Base-by-base conservation (phyloP, 2,888 invertebrate species). In the Dioctria linearis region DNA sequence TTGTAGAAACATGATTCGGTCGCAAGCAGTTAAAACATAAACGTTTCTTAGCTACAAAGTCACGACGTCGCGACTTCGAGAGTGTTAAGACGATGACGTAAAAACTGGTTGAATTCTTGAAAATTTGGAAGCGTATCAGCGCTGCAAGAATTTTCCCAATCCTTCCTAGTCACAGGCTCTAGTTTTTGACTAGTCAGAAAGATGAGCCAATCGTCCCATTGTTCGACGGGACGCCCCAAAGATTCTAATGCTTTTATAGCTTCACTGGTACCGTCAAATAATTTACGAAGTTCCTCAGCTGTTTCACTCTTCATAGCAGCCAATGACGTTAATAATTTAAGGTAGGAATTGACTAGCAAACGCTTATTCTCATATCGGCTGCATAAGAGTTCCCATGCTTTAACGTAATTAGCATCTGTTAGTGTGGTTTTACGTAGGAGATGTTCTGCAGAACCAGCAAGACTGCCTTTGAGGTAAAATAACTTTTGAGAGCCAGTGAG, bases 321-420 rank as follows among this genome's bases (percentile, higher is more conserved):
- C 42, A 67, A 67, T 51, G 51, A 51, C 51, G 51, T 51, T 51
- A 79, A 11, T 9, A 61, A 13, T 13, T 79, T 79, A 11, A 79
- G 25, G 39, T 79, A 43, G 5, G 69, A 40, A 61, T 80, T 78
- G 5, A 82, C 71, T n/a, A 78, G n/a, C n/a, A 82, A 40, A 9
- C 82, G 57, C 49, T 76, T 80, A 13, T 80, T 80, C 40, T 73
- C 78, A 13, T 80, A 78, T 11, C 80, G 51, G 4, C n/a, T 39
- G n/a, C 51, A 5, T 8, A 82, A 51, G 51, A 76, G 65, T 43
- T 78, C 67, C 82, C 80, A 82, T 3, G 78, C 80, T 0, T 51
- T 25, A 25, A 25, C 40, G 39, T 73, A 82, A 40, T 69, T 54
- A 3, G 61, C 61, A 42, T 81, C 59, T 3, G 81, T 65, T 37